Evolutionary conservation across 1,140 invertebrate genomes (phyloP), one percentile per base, ranked within the genome.

Genomic region (Vanessa tameamea): DNA sequence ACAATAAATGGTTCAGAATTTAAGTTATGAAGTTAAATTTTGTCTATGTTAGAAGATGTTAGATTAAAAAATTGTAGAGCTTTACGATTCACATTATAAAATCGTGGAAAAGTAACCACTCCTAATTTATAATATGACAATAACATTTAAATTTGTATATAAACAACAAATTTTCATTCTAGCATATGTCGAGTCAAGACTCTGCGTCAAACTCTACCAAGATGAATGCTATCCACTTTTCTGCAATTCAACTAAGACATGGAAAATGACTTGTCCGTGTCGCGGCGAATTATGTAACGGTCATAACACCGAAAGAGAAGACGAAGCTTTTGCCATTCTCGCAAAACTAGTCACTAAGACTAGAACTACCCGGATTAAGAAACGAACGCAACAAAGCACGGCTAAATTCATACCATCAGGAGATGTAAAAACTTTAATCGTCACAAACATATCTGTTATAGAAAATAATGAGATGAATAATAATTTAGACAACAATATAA

Each of bases 221-320:
- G 89, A 93, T 47, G 89, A 92, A 74, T 91, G 93, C 71, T 88
- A 89, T 64, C 78, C 90, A 6, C 78, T 92, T n/a, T 93, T 88
- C 72, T 94, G 93, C 79, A 92, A 92, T 77, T 86, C 89, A 16
- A 93, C 92, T 1, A 93, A 90, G 74, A 86, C 82, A 6, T 92
- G 93, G 84, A 86, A 87, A 23, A 91, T 92, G 76, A 93, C 90
- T 11, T 95, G 94, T 73, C 93, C 93, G 8, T 95, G 94, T 79
- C 89, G 86, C 8, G 91, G 89, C 8, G 83, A 91, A 14, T 87
- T 94, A 0, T 95, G 94, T 82, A 95, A 95, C 69, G 87, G 88
- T 15, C 81, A 81, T 4, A 89, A 89, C 47, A 85, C 84, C 0
- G 78, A 88, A 47, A 81, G 90, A n/a, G 91, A 91, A 76, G 75